phyloP scores from a whole-genome alignment of 1,140 invertebrate species.

The Anthonomus grandis region DNA sequence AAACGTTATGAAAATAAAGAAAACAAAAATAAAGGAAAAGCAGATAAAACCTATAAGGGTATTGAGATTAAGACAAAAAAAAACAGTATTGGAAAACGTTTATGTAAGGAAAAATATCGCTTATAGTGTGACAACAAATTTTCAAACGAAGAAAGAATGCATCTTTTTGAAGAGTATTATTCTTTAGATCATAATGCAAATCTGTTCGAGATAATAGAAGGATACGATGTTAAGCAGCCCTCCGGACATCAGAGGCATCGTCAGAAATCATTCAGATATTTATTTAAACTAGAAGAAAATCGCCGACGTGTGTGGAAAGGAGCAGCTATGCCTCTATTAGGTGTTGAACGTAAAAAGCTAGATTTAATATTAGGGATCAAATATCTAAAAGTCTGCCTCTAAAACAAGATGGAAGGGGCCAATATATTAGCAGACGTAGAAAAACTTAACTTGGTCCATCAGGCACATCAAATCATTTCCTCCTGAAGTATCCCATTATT shows the following conservation, averaged over 20 bases:
- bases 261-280: not conserved
- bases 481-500: not conserved
- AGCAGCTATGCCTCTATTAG: conserved; percentile 5
- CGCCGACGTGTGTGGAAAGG: conserved; percentile 5
- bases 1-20: conserved; percentile 11
- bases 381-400: conserved; percentile 2
- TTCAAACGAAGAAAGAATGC: not conserved
- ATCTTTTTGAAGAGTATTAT: not conserved
- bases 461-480: conserved; percentile 5
- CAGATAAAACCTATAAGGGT: conserved; percentile 2
- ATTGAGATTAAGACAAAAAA: conserved; percentile 1
- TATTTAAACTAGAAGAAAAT: not conserved
- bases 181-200: not conserved
- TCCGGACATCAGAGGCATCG: not conserved
- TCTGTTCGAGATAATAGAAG: not conserved
- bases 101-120: conserved; percentile 6
- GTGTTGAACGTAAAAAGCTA: conserved; percentile 2
- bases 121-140: conserved; percentile 8
- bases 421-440: conserved; percentile 2
- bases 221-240: not conserved
- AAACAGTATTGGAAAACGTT: conserved; percentile 6
- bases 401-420: conserved; percentile 9
- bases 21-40: conserved; percentile 3
- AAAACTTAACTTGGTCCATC: not conserved
- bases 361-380: conserved; percentile 9